Percentiles rank a stretch among this genome's conserved stretches.
Conservation (phyloP, 2,888 invertebrate genomes). For the Ernsta delagoae region DNA sequence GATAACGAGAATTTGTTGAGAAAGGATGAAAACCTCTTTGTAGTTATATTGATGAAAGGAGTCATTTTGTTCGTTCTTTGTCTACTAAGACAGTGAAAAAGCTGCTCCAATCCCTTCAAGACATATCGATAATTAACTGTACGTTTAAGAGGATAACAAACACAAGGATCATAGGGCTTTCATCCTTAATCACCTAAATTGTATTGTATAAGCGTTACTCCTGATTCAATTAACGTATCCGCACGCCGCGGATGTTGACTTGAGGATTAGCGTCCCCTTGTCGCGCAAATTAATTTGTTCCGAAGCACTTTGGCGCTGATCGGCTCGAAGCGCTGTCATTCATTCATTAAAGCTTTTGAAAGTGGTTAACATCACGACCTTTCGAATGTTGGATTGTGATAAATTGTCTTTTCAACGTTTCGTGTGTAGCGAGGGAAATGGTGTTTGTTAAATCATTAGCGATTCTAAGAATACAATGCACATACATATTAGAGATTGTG, state of each 20-base stretch:
- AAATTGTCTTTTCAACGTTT: background rate
- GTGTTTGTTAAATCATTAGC: too few relatives aligned
- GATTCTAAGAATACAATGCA: too few relatives aligned
- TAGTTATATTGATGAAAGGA: too few relatives aligned
- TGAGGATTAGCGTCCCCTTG: constrained; percentile 22
- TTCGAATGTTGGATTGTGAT: background rate
- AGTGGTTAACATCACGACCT: constrained; percentile 2
- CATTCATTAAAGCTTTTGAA: background rate
- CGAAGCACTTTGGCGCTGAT: constrained; percentile 26
- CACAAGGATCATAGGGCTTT: background rate
- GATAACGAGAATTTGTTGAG: too few relatives aligned
- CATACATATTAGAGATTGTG: too few relatives aligned
- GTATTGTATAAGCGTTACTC: background rate
- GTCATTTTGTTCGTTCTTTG: background rate
- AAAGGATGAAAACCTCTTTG: too few relatives aligned
- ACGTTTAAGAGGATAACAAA: background rate
- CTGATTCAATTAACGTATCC: constrained; percentile 2
- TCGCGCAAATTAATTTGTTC: constrained; percentile 31
- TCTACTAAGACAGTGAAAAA: background rate
- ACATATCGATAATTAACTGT: background rate
- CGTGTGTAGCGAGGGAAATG: background rate
- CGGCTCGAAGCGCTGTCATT: background rate
- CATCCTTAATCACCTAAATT: background rate
- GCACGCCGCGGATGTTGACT: constrained; percentile 2
- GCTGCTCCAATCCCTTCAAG: background rate